These are phyloP conservation scores for Bombus cullumanus DNA, from an alignment of 1,140 invertebrate species.

Conservation along the genomic window DNA sequence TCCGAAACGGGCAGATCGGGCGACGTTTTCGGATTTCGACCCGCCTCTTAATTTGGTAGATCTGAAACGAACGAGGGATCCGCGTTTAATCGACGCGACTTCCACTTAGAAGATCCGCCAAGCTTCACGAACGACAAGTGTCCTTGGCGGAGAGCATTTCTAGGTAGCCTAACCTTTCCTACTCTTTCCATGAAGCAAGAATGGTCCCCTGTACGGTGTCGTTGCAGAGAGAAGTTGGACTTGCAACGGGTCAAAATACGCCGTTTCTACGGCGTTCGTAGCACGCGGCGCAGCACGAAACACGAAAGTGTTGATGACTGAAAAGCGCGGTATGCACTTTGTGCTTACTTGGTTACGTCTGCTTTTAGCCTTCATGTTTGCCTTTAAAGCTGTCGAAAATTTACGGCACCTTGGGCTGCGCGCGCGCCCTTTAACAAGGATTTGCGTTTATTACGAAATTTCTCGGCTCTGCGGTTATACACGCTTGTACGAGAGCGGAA, in stretches of 20 bases:
- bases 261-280: slow-evolving; percentile 39
- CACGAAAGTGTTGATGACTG: slow-evolving; percentile 51
- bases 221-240: slow-evolving; percentile 43
- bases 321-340: slow-evolving; percentile 47
- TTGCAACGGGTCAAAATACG: slow-evolving; percentile 50
- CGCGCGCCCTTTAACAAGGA: background rate
- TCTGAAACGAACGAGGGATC: no score
- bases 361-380: slow-evolving; percentile 50
- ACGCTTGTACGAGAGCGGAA: slow-evolving; percentile 8
- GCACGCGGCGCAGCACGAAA: background rate
- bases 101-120: background rate
- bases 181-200: slow-evolving; percentile 48
- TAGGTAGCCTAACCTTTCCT: slow-evolving; percentile 21
- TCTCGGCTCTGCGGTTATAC: slow-evolving; percentile 28
- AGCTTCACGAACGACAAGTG: slow-evolving; percentile 31
- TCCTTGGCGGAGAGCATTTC: background rate
- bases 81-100: slow-evolving; percentile 34
- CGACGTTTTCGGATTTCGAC: background rate
- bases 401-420: slow-evolving; percentile 45
- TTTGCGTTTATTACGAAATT: slow-evolving; percentile 61
- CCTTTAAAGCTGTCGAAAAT: slow-evolving; percentile 63
- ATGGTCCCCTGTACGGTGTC: slow-evolving; percentile 1
- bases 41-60: background rate
- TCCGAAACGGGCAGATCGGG: no score
- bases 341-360: slow-evolving; percentile 47